Evolutionary conservation across 2,888 invertebrate genomes (phyloP).

Genomic region (Acheta domesticus): DNA sequence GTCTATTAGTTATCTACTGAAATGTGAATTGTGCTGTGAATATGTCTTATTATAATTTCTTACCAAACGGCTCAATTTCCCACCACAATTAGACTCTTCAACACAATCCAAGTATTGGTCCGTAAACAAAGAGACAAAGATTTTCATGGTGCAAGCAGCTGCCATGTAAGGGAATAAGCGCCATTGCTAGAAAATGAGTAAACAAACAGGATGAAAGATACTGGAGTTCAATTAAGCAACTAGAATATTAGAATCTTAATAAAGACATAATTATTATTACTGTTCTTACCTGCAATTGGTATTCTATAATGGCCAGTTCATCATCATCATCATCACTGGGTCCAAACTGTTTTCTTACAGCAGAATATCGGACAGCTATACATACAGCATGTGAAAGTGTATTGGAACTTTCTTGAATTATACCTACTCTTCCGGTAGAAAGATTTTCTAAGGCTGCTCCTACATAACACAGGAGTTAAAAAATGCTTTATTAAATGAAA

Average conservation of each 20-base stretch:
- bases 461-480: constrained; percentile 36
- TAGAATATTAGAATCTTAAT: too few relatives aligned
- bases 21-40: too few relatives aligned
- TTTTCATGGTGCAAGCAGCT: constrained; percentile 59
- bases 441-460: constrained; percentile 74
- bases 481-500: not conserved
- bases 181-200: constrained; percentile 60
- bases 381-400: constrained; percentile 68
- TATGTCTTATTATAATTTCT: constrained; percentile 38
- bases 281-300: constrained; percentile 72
- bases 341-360: constrained; percentile 83
- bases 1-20: too few relatives aligned
- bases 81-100: constrained; percentile 42
- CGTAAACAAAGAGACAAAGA: constrained; percentile 60
- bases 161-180: constrained; percentile 73
- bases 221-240: not conserved
- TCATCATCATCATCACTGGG: constrained; percentile 57
- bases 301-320: constrained; percentile 85
- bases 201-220: not conserved
- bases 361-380: constrained; percentile 84
- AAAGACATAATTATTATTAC: too few relatives aligned
- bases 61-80: constrained; percentile 53
- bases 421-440: constrained; percentile 77
- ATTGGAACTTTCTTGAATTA: constrained; percentile 53
- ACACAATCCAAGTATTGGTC: constrained; percentile 47